These are phyloP conservation scores for Ctenodactylus gundi DNA, from an alignment of 2,113 vertebrate genomes.

Conservation along the genomic window DNA sequence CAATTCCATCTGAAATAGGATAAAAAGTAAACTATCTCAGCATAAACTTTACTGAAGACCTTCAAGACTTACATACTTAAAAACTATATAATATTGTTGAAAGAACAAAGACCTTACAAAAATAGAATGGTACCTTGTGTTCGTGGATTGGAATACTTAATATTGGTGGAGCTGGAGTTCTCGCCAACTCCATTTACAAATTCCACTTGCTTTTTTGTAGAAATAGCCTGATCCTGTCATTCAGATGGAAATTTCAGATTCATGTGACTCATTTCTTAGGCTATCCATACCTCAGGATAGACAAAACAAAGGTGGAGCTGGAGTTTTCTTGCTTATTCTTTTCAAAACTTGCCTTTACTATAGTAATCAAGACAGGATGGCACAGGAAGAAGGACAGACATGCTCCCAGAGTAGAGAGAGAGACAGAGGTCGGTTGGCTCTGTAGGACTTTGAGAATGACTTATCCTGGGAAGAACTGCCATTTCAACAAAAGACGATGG, in stretches of 20 bases:
- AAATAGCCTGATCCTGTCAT: not conserved
- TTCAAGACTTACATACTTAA: not conserved
- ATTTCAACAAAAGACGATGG: not conserved
- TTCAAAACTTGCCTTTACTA: not conserved
- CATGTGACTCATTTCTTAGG: not conserved
- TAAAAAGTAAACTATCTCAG: not conserved
- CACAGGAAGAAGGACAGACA: not conserved
- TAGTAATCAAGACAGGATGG: not conserved
- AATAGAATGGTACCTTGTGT: not conserved
- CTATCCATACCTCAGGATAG: not conserved
- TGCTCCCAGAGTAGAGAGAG: too few species aligned
- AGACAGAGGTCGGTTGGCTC: too few species aligned
- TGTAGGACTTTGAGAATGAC: not conserved
- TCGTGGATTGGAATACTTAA: not conserved
- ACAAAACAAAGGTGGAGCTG: not conserved
- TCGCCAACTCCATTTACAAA: not conserved
- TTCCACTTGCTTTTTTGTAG: not conserved
- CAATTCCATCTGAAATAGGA: not conserved
- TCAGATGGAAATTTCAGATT: not conserved
- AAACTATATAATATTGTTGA: not conserved
- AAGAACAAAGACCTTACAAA: not conserved
- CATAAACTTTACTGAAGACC: not conserved
- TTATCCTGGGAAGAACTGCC: not conserved
- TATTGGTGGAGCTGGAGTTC: not conserved
- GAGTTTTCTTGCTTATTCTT: not conserved